A percentile compares a stretch with the other conserved stretches of the same genome.
Conservation (phyloP, 2,113 vertebrate species). For the Corythoichthys intestinalis region DNA sequence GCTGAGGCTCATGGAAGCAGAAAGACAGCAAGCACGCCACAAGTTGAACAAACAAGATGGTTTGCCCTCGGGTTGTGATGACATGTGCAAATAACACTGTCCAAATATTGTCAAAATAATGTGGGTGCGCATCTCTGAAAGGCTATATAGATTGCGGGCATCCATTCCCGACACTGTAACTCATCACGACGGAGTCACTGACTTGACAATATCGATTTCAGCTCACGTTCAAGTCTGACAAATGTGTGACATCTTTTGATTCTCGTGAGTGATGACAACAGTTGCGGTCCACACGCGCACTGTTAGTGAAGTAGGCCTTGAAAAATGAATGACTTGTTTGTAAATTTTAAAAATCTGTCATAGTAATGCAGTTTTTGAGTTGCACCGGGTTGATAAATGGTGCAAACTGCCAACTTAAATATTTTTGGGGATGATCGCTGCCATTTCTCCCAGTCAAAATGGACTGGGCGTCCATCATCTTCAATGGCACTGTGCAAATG, state of each 20-base stretch:
- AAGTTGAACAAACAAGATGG: conserved; percentile 48
- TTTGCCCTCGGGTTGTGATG: conserved; percentile 27
- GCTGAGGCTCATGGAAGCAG: conserved; percentile 25
- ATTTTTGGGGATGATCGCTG: not conserved
- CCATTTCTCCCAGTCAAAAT: too few relatives aligned
- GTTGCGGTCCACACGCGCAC: not conserved
- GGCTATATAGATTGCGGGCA: not conserved
- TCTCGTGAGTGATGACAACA: conserved; percentile 5
- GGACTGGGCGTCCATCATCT: too few relatives aligned
- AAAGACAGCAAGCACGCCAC: conserved; percentile 29
- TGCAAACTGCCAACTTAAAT: not conserved
- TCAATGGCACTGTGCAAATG: too few relatives aligned
- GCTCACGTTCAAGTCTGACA: conserved; percentile 10
- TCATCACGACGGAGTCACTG: conserved; percentile 4
- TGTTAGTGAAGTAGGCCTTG: not conserved
- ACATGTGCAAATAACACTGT: conserved; percentile 34
- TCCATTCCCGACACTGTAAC: not conserved
- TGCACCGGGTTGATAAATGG: not conserved
- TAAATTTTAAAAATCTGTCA: not conserved
- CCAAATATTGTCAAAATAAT: conserved; percentile 39
- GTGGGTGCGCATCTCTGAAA: conserved; percentile 6
- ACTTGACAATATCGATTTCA: conserved; percentile 20
- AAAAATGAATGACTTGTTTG: not conserved
- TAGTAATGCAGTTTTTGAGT: not conserved
- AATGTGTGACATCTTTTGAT: conserved; percentile 11